Conservation (phyloP, 2,113 vertebrate species). For the Notechis scutatus region DNA sequence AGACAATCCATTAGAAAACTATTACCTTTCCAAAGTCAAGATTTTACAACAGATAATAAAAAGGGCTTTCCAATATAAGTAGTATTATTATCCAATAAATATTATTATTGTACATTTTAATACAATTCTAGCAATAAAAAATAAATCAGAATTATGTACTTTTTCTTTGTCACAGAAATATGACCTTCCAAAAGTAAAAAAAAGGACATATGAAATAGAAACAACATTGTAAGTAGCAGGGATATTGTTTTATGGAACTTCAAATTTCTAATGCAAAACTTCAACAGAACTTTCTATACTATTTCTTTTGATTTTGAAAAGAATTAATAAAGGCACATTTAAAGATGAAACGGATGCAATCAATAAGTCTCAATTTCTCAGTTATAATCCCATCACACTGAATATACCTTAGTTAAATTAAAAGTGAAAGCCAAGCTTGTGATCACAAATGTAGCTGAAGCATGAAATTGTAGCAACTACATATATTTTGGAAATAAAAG, state of each 20-base stretch:
- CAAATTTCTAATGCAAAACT: slow-evolving; percentile 30
- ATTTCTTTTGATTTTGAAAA: slow-evolving; percentile 50
- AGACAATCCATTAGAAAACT: background rate
- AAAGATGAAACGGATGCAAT: slow-evolving; percentile 58
- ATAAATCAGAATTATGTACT: background rate
- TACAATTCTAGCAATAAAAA: background rate
- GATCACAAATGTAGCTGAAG: slow-evolving; percentile 54
- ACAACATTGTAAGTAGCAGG: slow-evolving; percentile 23
- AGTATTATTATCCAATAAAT: background rate
- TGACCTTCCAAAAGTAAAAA: slow-evolving; percentile 22
- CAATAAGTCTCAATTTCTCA: slow-evolving; percentile 56
- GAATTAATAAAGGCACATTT: slow-evolving; percentile 42
- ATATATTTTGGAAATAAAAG: slow-evolving; percentile 53
- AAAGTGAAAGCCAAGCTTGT: slow-evolving; percentile 55
- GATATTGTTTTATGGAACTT: slow-evolving; percentile 36
- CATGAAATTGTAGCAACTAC: slow-evolving; percentile 56
- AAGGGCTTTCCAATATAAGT: background rate
- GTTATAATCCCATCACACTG: slow-evolving; percentile 50
- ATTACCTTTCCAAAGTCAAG: background rate
- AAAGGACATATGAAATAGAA: slow-evolving; percentile 30
- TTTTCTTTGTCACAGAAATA: background rate
- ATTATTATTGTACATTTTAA: background rate
- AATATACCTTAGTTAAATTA: slow-evolving; percentile 63
- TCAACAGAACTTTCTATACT: slow-evolving; percentile 1
- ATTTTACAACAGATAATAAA: background rate